Evolutionary conservation across 35 echinoderm and acorn worm species (phyloP), one percentile per base, ranked within the genome.

Genomic region (Apostichopus parvimensis): DNA sequence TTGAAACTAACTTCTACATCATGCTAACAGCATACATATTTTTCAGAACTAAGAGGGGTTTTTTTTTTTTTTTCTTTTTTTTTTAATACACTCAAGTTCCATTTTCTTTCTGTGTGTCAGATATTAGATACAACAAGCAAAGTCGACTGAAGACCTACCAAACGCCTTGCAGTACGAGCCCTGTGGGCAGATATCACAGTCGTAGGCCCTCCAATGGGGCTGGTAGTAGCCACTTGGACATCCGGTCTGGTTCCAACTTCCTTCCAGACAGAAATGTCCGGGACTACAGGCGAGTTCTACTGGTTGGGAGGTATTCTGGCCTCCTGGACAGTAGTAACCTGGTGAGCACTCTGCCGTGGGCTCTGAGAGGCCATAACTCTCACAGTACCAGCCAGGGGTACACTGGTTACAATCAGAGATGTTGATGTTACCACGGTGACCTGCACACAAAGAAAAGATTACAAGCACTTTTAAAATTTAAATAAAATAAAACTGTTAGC

Each of bases 131-230:
- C 34, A 45, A 45, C 34, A 45, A 45, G 1, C 34, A 2, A 1
- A 45, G 2, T 45, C 2, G 34, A 45, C 34, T 45, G 3, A 64
- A 23, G 57, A 90, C 95, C 91, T 91, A 97, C 95, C 94, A 92
- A 95, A 98, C 8, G 94, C 94, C 72, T 94, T 98, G 70, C 96
- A 98, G 86, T 94, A 98, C 14, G 94, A 95, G 6, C 96, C 96
- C 23, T 92, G 89, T 15, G 96, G 94, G 53, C 96, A 98, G 45
- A 94, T 57, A 66, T 98, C 94, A 91, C 94, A 95, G 75, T 95
- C 94, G 24, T 77, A 89, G 71, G 80, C 86, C 77, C 82, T 92
- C 96, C 96, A 98, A 91, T 98, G 96, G 15, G 94, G 96, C 78
- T 98, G 96, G 90, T 94, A 98, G 70, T 88, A 95, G 1, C 96